These are phyloP conservation scores for Tetragnatha montana DNA, from an alignment of 2,888 invertebrate genomes.

Conservation along the genomic window DNA sequence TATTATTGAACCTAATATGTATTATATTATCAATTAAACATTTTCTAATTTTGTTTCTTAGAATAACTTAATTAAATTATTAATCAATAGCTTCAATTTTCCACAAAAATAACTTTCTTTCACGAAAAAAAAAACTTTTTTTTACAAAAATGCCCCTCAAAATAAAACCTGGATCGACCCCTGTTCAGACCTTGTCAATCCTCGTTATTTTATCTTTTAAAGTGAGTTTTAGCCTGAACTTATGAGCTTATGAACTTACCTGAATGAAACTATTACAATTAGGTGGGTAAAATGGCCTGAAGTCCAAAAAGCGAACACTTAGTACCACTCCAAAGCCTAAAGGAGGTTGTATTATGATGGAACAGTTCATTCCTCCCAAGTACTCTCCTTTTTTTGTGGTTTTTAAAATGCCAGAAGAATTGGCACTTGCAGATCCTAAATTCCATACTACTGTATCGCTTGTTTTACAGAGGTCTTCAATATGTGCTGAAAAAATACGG, in stretches of 20 bases:
- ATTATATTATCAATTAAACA: too few species aligned
- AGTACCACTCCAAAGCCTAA: constrained; percentile 44
- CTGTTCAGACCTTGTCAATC: too few species aligned
- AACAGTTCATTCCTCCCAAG: constrained; percentile 31
- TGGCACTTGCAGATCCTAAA: constrained; percentile 48
- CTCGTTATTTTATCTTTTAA: too few species aligned
- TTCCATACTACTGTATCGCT: constrained; percentile 10
- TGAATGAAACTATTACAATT: constrained; percentile 26
- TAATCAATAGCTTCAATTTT: too few species aligned
- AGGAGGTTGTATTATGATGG: constrained; percentile 46
- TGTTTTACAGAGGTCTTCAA: constrained; percentile 41
- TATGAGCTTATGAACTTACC: constrained; percentile 6
- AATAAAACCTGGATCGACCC: too few species aligned
- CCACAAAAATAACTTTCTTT: too few species aligned
- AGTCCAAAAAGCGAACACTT: constrained; percentile 43
- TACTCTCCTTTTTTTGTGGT: constrained; percentile 6
- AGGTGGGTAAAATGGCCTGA: constrained; percentile 33
- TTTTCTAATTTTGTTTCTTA: too few species aligned
- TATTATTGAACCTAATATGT: too few species aligned
- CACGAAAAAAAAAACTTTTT: too few species aligned
- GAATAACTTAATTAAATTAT: too few species aligned
- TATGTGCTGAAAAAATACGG: constrained; percentile 19
- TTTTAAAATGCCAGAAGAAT: constrained; percentile 51
- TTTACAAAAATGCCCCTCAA: too few species aligned
- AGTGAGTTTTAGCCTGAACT: too few species aligned